Percentiles rank a stretch among this genome's conserved stretches.
Evolutionary conservation across 2,797 vertebrate genomes (phyloP).

Genomic region (Ammospiza maritima): DNA sequence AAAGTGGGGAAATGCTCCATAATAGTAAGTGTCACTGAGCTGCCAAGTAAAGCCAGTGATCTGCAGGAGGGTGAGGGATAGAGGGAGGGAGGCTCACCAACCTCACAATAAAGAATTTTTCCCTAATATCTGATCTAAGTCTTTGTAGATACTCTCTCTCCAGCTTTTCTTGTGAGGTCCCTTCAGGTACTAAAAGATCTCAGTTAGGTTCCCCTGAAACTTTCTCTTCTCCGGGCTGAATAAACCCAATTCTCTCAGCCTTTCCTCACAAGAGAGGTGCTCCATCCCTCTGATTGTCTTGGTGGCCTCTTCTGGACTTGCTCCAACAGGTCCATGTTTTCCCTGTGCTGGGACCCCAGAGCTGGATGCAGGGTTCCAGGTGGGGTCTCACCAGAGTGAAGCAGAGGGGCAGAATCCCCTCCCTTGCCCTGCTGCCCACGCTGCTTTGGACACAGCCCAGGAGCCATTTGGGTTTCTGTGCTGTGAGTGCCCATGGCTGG

Average conservation of each 20-base stretch:
- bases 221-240: background rate
- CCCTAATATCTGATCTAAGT: background rate
- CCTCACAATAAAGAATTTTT: background rate
- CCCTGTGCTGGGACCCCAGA: too few relatives aligned
- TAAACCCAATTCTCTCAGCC: background rate
- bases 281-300: background rate
- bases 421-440: too few relatives aligned
- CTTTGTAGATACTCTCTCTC: background rate
- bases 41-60: background rate
- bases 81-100: background rate
- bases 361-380: too few relatives aligned
- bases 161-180: background rate
- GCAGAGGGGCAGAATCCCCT: too few relatives aligned
- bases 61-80: background rate
- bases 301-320: background rate
- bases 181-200: background rate
- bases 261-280: background rate
- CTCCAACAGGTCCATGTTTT: accelerated
- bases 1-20: background rate
- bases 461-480: too few relatives aligned
- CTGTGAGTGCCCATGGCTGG: background rate
- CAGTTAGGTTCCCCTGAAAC: background rate
- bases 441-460: too few relatives aligned
- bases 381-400: too few relatives aligned
- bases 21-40: background rate